A percentile compares a stretch with the other conserved stretches of the same genome.
Conservation (phyloP, 1,140 invertebrate species). For the Dendrolimus punctatus region DNA sequence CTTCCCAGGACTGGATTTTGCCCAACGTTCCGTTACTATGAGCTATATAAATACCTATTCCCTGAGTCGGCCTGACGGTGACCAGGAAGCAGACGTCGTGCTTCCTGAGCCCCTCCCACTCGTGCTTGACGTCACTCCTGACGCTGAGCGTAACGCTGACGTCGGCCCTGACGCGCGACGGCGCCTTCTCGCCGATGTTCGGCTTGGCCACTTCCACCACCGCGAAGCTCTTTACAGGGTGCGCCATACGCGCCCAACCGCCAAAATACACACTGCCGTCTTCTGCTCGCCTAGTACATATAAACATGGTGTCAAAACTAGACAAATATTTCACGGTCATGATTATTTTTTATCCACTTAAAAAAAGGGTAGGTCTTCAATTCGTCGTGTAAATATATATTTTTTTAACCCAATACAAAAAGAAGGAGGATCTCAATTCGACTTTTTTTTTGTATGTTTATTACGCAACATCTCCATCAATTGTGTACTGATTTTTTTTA, state of each 20-base stretch:
- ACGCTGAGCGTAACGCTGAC: constrained; percentile 94
- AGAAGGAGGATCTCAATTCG: too few relatives aligned
- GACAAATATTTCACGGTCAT: neutral
- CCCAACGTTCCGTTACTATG: too few relatives aligned
- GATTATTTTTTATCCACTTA: neutral
- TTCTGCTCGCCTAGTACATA: constrained; percentile 81
- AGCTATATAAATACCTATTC: constrained; percentile 77
- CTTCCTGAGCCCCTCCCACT: constrained; percentile 97
- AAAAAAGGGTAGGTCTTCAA: neutral
- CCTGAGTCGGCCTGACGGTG: constrained; percentile 87
- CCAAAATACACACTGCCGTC: constrained; percentile 92
- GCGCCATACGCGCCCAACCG: constrained; percentile 99
- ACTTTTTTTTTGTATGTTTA: too few relatives aligned
- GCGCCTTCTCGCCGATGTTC: constrained; percentile 93
- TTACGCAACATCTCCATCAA: too few relatives aligned
- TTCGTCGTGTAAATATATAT: neutral
- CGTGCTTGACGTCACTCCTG: constrained; percentile 91
- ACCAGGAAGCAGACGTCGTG: constrained; percentile 99
- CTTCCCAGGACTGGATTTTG: too few relatives aligned
- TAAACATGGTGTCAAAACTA: neutral
- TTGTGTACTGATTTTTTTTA: too few relatives aligned
- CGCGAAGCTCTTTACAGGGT: constrained; percentile 93
- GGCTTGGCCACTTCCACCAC: constrained; percentile 96
- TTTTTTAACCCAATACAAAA: too few relatives aligned
- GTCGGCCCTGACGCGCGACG: constrained; percentile 94